Conservation (phyloP, 2,888 invertebrate species). For the Drosophila formosana region DNA sequence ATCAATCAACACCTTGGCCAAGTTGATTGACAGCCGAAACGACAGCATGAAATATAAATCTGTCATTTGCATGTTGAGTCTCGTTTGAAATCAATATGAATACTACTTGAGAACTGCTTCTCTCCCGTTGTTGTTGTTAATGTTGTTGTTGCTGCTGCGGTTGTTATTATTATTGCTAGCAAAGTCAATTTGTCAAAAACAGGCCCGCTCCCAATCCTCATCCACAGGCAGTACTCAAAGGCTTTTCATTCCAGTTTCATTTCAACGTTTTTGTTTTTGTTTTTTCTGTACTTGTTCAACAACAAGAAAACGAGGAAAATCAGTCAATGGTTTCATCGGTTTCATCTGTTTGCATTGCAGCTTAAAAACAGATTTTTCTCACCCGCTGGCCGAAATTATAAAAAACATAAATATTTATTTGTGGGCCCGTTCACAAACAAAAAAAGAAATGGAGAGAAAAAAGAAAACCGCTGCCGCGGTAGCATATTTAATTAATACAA, state of each 20-base stretch:
- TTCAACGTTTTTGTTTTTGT: slow-evolving; percentile 1
- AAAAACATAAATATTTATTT: slow-evolving; percentile 50
- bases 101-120: slow-evolving; percentile 57
- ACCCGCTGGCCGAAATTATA: slow-evolving; percentile 23
- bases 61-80: slow-evolving; percentile 78
- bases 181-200: slow-evolving; percentile 79
- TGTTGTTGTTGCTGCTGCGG: slow-evolving; percentile 32
- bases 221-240: slow-evolving; percentile 36
- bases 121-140: slow-evolving; percentile 7
- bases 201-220: slow-evolving; percentile 39
- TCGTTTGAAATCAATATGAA: slow-evolving; percentile 76
- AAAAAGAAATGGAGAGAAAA: slow-evolving; percentile 6
- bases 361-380: slow-evolving; percentile 61
- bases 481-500: slow-evolving; percentile 78
- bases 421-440: slow-evolving; percentile 20
- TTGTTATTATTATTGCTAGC: slow-evolving; percentile 51
- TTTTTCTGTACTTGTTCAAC: not conserved
- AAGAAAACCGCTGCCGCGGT: slow-evolving; percentile 33
- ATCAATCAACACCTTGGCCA: slow-evolving; percentile 78
- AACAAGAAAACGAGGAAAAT: slow-evolving; percentile 37
- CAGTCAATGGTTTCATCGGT: slow-evolving; percentile 31
- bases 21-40: slow-evolving; percentile 75
- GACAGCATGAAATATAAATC: slow-evolving; percentile 75
- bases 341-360: slow-evolving; percentile 46
- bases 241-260: slow-evolving; percentile 44